Conservation (phyloP, 2,888 invertebrate genomes). For the Pterostichus madidus region DNA sequence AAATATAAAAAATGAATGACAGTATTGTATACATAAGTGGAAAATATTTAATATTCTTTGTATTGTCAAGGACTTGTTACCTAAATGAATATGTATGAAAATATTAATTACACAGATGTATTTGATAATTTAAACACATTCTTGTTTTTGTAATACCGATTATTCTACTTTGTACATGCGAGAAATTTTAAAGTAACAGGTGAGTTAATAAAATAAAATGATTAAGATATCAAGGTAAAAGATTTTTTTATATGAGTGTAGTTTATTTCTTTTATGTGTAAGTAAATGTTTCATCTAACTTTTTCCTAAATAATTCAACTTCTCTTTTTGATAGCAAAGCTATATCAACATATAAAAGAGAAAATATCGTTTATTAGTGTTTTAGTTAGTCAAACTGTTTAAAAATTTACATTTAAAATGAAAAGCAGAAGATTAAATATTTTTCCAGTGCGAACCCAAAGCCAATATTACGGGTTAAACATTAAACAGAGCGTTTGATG, state of each 20-base stretch:
- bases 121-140: not conserved
- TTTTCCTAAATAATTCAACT: conserved; percentile 21
- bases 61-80: not conserved
- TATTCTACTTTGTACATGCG: no score
- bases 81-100: conserved; percentile 17
- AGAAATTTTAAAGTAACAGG: no score
- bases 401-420: conserved; percentile 63
- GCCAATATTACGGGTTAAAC: conserved; percentile 45
- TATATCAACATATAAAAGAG: conserved; percentile 31
- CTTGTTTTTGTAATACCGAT: no score
- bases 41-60: not conserved
- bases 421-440: conserved; percentile 54
- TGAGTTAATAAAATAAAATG: not conserved
- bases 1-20: no score
- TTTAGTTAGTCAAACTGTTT: conserved; percentile 51
- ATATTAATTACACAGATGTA: conserved; percentile 2
- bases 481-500: conserved; percentile 57
- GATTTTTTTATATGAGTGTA: not conserved
- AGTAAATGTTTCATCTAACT: conserved; percentile 18
- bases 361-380: conserved; percentile 43
- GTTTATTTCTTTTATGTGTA: conserved; percentile 10
- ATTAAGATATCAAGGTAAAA: not conserved
- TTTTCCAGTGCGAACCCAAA: conserved; percentile 37
- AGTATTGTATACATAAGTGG: no score
- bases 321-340: not conserved